Conservation (phyloP, 2,113 vertebrate species). For the Heliornis fulica region DNA sequence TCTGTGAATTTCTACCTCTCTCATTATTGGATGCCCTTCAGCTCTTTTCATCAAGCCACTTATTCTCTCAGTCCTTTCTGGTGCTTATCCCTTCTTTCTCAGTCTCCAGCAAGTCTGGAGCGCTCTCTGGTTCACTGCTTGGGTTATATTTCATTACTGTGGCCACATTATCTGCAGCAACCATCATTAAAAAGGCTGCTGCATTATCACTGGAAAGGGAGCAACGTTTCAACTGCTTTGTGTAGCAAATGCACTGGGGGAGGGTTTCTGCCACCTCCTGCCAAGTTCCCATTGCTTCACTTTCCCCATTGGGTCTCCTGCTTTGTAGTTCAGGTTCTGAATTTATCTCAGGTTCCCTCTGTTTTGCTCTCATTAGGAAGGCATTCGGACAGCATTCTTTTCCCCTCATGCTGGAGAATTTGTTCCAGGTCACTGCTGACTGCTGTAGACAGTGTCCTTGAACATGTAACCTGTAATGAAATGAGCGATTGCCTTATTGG, state of each 20-base stretch:
- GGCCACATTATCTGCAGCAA: conserved; percentile 16
- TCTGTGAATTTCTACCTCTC: neutral
- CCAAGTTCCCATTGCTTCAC: neutral
- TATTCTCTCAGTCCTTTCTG: neutral
- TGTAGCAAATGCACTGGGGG: neutral
- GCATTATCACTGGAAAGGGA: neutral
- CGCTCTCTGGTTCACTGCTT: conserved; percentile 25
- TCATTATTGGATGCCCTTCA: neutral
- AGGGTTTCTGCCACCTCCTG: neutral
- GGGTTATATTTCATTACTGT: neutral
- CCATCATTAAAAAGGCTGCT: neutral
- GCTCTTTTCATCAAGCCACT: neutral
- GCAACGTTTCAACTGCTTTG: neutral
- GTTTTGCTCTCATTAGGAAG: conserved; percentile 26
- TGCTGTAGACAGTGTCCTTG: neutral
- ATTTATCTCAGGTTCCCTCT: neutral
- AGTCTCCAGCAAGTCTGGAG: conserved; percentile 32
- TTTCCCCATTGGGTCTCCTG: neutral
- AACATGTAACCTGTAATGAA: neutral
- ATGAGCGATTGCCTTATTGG: neutral
- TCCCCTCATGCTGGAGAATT: neutral
- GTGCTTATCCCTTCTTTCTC: neutral
- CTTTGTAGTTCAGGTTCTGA: neutral
- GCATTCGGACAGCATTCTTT: neutral
- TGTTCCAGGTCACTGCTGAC: neutral